Base-by-base conservation (phyloP, 2,797 vertebrate species). In the Poeciliopsis gracilis region DNA sequence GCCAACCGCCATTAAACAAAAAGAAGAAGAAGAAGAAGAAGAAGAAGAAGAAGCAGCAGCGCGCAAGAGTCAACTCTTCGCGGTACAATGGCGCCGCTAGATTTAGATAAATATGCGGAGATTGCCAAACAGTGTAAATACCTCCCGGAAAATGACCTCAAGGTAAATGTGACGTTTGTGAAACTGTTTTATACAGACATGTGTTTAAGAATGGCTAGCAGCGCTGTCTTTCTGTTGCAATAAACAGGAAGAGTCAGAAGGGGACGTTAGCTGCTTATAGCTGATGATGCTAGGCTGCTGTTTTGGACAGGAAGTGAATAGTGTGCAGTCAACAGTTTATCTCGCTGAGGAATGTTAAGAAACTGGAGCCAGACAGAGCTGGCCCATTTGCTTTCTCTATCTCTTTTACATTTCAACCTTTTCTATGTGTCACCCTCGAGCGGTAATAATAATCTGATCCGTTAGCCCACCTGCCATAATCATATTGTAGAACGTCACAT, bases 71-170 rank as follows among this genome's bases (percentile, higher is more conserved):
- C 51, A 16, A 30, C 36, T 75, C 2, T 57, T 20, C 51, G 63
- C 75, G 84, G 77, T 89, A 97, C 96, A 95, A 99, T 99, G 97
- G 97, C 97, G 97, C 97, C 97, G 84, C 92, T 98, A 79, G 97
- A 98, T 86, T 84, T 98, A 92, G 97, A 98, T 91, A 98, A 98
- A 94, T 99, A 98, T 91, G 97, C 98, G 84, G 98, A 98, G 94
- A 98, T 99, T 79, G 98, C 97, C 69, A 96, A 97, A 88, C 97
- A 97, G 90, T 99, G 98, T 95, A 99, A 99, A 95, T 99, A 99
- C 89, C 96, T 99, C 7, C 98, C 98, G 55, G 98, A 99, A 88
- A 99, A 99, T 84, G 97, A 98, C 88, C 94, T 98, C 75, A 99
- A 99, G 97, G 98, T 98, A 93, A 95, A 88, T 51, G 23, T 33